Conservation (phyloP, 2,113 vertebrate species). For the Rhadina sibilatrix region DNA sequence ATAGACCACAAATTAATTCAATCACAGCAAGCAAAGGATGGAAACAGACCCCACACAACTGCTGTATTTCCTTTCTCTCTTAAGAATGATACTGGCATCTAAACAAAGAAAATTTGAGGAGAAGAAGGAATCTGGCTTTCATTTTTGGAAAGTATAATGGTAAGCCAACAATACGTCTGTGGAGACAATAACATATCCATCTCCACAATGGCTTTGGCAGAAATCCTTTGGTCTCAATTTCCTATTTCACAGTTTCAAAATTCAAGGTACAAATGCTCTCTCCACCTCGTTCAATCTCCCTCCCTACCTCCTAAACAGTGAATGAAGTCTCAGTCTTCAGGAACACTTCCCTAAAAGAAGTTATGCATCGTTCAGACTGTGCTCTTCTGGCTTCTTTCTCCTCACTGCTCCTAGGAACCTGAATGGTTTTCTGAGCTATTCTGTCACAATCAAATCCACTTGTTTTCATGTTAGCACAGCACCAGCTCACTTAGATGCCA, state of each 20-base stretch:
- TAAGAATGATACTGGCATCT: neutral
- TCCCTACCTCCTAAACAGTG: neutral
- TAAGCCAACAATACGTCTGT: neutral
- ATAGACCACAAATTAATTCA: neutral
- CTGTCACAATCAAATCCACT: neutral
- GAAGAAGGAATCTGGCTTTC: slow-evolving; percentile 19
- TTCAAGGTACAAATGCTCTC: neutral
- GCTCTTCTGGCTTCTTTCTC: neutral
- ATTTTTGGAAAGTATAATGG: slow-evolving; percentile 3
- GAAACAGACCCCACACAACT: neutral
- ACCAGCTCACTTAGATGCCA: neutral
- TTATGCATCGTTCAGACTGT: neutral
- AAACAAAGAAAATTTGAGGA: slow-evolving; percentile 15
- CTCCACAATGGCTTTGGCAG: neutral
- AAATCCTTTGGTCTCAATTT: neutral
- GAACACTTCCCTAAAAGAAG: neutral
- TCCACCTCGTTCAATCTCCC: neutral
- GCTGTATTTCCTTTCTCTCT: neutral
- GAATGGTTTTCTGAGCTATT: neutral
- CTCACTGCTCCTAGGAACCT: neutral
- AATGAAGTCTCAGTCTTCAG: neutral
- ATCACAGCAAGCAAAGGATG: neutral
- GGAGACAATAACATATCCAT: neutral
- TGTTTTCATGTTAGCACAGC: neutral
- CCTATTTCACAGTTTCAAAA: neutral